phyloP scores from a whole-genome alignment of 1,140 invertebrate species.

The Hylaeus anthracinus region DNA sequence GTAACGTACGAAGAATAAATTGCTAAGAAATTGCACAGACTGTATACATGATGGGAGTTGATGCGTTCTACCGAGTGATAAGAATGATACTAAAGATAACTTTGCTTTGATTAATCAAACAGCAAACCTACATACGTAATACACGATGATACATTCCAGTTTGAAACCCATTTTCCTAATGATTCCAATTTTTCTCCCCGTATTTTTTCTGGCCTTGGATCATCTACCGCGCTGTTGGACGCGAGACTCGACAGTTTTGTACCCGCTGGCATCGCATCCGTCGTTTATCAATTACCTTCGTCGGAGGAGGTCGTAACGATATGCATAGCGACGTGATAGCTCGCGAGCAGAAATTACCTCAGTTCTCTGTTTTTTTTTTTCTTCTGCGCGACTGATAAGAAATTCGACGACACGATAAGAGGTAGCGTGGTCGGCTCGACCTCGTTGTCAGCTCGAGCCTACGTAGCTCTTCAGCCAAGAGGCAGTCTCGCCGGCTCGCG shows the following conservation, averaged over 20 bases:
- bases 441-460: conserved; percentile 36
- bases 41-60: too few species aligned
- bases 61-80: too few species aligned
- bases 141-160: too few species aligned
- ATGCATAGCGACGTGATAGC: conserved; percentile 50
- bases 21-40: too few species aligned
- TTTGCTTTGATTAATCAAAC: too few species aligned
- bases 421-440: conserved; percentile 8
- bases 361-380: conserved; percentile 13
- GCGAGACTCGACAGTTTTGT: too few species aligned
- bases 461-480: neutral
- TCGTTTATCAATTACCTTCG: conserved; percentile 16
- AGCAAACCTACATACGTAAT: too few species aligned
- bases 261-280: too few species aligned
- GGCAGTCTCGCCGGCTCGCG: conserved; percentile 24
- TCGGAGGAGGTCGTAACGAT: conserved; percentile 14
- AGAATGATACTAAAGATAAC: too few species aligned
- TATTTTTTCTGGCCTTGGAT: too few species aligned
- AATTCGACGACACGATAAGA: conserved; percentile 56
- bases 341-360: conserved; percentile 42
- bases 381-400: conserved; percentile 46
- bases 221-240: too few species aligned
- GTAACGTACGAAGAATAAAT: neutral
- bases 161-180: too few species aligned
- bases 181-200: neutral